These are phyloP conservation scores for Acestrorhynchus altus DNA, from an alignment of 2,797 vertebrate species.

Conservation along the genomic window DNA sequence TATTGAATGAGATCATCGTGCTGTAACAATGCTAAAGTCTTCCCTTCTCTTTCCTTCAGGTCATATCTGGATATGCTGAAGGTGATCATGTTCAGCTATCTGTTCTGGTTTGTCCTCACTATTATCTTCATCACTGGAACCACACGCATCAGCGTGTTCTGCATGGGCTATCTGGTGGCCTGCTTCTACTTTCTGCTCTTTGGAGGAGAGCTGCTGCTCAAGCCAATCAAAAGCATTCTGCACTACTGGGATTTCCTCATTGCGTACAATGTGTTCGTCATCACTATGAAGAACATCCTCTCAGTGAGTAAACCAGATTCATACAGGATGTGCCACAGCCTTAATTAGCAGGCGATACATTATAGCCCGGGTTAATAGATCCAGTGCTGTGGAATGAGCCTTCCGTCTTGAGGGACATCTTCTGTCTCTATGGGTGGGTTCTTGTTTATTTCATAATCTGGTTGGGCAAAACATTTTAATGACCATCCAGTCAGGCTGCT, in stretches of 20 bases:
- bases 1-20: no score
- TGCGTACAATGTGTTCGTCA: conserved; percentile 94
- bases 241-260: conserved; percentile 95
- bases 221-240: conserved; percentile 89
- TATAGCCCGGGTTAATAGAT: not conserved
- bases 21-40: not conserved
- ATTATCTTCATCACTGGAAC: conserved; percentile 93
- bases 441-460: not conserved
- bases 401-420: not conserved
- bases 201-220: conserved; percentile 89
- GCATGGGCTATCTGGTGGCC: conserved; percentile 95
- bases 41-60: conserved; percentile 61
- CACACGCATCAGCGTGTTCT: conserved; percentile 93
- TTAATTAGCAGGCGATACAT: not conserved
- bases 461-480: not conserved
- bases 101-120: conserved; percentile 92
- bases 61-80: conserved; percentile 92
- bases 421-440: not conserved
- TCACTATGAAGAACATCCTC: conserved; percentile 96
- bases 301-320: conserved; percentile 78
- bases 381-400: not conserved
- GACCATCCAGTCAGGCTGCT: not conserved
- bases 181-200: conserved; percentile 96
- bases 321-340: not conserved
- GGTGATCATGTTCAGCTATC: conserved; percentile 89